Percentiles rank a stretch among this genome's conserved stretches.
Conservation (phyloP, 1,140 invertebrate species). For the Aphidius gifuensis region DNA sequence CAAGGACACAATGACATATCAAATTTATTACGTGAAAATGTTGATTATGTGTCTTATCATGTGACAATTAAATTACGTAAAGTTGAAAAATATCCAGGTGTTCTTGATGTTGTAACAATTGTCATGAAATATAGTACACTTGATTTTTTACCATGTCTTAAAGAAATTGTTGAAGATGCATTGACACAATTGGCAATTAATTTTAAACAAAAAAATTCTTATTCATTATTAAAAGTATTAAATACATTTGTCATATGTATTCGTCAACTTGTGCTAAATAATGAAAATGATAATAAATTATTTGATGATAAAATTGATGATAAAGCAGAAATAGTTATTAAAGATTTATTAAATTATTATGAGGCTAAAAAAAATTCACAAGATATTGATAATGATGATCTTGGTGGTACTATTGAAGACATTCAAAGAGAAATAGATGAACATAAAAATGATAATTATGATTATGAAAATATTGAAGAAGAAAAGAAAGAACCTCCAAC, state of each 20-base stretch:
- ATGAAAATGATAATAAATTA: background rate
- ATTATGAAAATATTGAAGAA: slow-evolving; percentile 36
- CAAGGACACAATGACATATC: slow-evolving; percentile 53
- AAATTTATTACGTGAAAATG: slow-evolving; percentile 59
- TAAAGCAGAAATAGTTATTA: slow-evolving; percentile 23
- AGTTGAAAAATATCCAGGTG: slow-evolving; percentile 53
- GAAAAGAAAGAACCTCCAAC: slow-evolving; percentile 54
- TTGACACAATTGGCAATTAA: slow-evolving; percentile 59
- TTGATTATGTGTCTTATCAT: slow-evolving; percentile 67
- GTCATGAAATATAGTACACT: slow-evolving; percentile 64
- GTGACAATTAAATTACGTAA: slow-evolving; percentile 62
- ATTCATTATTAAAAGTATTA: slow-evolving; percentile 64
- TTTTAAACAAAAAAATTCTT: slow-evolving; percentile 56
- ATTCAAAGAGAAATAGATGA: slow-evolving; percentile 22
- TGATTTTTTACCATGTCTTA: slow-evolving; percentile 60
- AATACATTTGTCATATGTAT: slow-evolving; percentile 61
- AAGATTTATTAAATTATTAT: slow-evolving; percentile 31
- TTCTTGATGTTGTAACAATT: slow-evolving; percentile 60
- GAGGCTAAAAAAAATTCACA: slow-evolving; percentile 23
- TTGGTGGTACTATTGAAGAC: background rate
- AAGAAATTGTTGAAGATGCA: slow-evolving; percentile 64
- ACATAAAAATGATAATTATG: slow-evolving; percentile 22
- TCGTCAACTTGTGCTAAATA: slow-evolving; percentile 49
- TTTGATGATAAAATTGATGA: slow-evolving; percentile 1
- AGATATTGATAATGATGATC: background rate